Percentiles rank a stretch among this genome's conserved stretches.
Conservation (phyloP, 1,140 invertebrate genomes). For the Zaprionus capensis region DNA sequence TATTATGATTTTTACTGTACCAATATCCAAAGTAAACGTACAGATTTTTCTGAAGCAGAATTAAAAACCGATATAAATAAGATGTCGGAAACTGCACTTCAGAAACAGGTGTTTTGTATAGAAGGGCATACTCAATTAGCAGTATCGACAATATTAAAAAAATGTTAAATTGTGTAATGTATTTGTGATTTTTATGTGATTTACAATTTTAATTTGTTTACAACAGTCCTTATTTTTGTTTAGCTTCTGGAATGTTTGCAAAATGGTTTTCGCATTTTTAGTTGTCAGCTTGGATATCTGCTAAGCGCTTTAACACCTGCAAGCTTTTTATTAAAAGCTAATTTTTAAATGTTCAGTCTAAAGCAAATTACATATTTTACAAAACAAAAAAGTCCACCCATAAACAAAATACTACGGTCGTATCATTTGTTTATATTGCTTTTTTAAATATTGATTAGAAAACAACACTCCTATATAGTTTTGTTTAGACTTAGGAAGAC, state of each 20-base stretch:
- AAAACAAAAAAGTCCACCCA: conserved; percentile 30
- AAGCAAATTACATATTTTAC: conserved; percentile 57
- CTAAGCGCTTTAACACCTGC: conserved; percentile 7
- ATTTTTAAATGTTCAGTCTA: conserved; percentile 67
- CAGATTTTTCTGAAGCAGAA: conserved; percentile 8
- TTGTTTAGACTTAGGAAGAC: conserved; percentile 76
- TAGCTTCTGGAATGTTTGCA: conserved; percentile 59
- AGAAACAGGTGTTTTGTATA: conserved; percentile 40
- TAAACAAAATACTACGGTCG: conserved; percentile 11
- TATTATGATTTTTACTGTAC: background rate
- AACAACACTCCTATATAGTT: conserved; percentile 43
- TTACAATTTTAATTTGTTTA: conserved; percentile 23
- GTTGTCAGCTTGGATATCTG: background rate
- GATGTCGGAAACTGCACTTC: conserved; percentile 67
- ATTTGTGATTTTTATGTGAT: conserved; percentile 41
- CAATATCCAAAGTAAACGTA: background rate
- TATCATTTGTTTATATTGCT: conserved; percentile 16
- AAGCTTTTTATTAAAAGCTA: conserved; percentile 18
- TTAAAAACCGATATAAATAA: conserved; percentile 27
- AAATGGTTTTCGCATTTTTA: conserved; percentile 27
- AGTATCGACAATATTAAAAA: background rate
- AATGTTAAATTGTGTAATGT: conserved; percentile 10
- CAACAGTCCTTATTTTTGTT: conserved; percentile 29
- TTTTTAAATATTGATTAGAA: conserved; percentile 40
- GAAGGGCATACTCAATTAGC: conserved; percentile 17